Evolutionary conservation across 2,113 vertebrate species (phyloP).

Genomic region (Machaerirhynchus nigripectus): DNA sequence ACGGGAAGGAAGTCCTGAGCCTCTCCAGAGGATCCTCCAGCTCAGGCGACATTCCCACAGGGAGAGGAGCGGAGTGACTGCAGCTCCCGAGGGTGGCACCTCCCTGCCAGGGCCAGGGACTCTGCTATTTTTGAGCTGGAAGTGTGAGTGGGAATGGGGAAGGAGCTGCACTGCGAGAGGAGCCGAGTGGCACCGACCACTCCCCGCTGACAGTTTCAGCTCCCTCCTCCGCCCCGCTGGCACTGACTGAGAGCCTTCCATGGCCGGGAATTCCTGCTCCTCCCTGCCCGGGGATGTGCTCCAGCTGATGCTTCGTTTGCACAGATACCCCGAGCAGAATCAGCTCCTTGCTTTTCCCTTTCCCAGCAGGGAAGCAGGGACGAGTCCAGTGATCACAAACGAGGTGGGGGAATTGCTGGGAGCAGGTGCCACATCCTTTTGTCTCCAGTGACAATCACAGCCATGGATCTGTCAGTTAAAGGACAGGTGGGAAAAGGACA

Average conservation of each 20-base stretch:
- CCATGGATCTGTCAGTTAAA: neutral
- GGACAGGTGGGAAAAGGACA: neutral
- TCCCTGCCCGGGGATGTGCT: neutral
- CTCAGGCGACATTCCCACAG: neutral
- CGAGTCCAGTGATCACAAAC: neutral
- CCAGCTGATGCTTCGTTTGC: neutral
- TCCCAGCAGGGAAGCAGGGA: neutral
- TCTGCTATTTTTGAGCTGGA: neutral
- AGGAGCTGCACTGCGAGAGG: neutral
- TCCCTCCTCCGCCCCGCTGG: neutral
- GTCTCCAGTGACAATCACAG: neutral
- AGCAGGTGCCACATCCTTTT: neutral
- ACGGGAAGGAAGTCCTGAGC: neutral
- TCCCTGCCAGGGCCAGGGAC: neutral
- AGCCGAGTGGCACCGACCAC: neutral
- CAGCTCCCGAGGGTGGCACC: neutral
- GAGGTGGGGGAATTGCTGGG: neutral
- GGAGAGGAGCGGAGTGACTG: neutral
- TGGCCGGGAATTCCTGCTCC: neutral
- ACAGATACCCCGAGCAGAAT: neutral
- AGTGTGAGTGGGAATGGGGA: neutral
- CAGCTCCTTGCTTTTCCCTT: neutral
- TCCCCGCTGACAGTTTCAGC: neutral
- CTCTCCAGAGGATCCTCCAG: neutral
- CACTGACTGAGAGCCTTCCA: neutral